Evolutionary conservation across 2,113 vertebrate species (phyloP).

Genomic region (Saimiri boliviensis): DNA sequence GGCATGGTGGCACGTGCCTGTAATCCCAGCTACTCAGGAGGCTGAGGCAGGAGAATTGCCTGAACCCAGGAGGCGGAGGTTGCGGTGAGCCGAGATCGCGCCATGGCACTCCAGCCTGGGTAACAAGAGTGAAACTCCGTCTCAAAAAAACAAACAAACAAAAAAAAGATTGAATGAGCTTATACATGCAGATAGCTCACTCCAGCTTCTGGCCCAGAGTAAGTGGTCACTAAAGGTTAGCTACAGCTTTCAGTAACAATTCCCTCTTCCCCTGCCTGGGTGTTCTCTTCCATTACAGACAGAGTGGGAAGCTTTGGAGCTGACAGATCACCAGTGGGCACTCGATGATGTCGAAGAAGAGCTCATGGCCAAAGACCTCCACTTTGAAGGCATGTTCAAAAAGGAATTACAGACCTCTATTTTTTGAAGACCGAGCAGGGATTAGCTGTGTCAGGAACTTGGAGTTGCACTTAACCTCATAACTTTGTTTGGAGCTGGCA

Average conservation of each 20-base stretch:
- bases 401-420: constrained; percentile 96
- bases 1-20: no score
- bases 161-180: neutral
- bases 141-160: no score
- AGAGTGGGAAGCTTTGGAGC: constrained; percentile 97
- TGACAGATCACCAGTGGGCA: constrained; percentile 99
- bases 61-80: no score
- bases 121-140: no score
- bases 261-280: neutral
- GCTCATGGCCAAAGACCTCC: constrained; percentile 96
- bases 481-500: constrained; percentile 76
- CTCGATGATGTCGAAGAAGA: constrained; percentile 97
- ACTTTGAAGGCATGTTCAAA: constrained; percentile 98
- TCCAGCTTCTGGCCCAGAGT: neutral
- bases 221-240: neutral
- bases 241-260: neutral
- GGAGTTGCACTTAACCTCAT: constrained; percentile 68
- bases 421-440: constrained; percentile 86
- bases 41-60: no score
- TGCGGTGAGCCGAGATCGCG: no score
- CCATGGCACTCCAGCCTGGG: no score
- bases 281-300: constrained; percentile 85
- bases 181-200: neutral
- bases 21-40: no score
- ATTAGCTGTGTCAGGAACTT: constrained; percentile 42